A percentile compares a stretch with the other conserved stretches of the same genome.
Conservation (phyloP, 2,797 vertebrate species). For the Leptatherina wallacei region DNA sequence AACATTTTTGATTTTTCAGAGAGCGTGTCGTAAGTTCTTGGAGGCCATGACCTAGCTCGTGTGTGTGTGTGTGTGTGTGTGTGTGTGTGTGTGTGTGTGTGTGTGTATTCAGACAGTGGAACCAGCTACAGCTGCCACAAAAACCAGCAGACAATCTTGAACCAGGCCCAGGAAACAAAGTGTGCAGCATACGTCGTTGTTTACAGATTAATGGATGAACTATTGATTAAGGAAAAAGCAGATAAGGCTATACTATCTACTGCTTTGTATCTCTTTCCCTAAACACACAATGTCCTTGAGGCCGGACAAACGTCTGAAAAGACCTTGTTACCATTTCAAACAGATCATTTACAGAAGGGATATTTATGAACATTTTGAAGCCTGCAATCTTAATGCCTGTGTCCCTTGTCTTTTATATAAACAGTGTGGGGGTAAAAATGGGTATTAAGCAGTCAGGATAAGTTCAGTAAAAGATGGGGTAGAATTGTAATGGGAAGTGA, state of each 20-base stretch:
- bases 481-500: neutral
- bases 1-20: no score
- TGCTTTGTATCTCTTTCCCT: neutral
- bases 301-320: neutral
- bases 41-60: no score
- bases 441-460: neutral
- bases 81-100: no score
- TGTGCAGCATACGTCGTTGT: no score
- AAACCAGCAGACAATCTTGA: no score
- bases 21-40: no score
- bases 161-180: no score
- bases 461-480: neutral
- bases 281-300: neutral
- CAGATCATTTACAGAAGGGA: neutral
- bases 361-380: neutral
- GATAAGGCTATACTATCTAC: neutral
- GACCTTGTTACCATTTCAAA: neutral
- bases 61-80: no score
- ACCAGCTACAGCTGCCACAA: no score
- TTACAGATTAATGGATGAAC: no score
- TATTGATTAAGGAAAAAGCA: neutral
- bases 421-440: neutral
- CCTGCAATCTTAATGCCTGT: neutral
- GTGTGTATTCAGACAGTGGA: no score
- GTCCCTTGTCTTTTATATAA: neutral